A percentile compares a stretch with the other conserved stretches of the same genome.
phyloP scores from a whole-genome alignment of 2,888 invertebrate genomes.

The Nomada hirtipes region DNA sequence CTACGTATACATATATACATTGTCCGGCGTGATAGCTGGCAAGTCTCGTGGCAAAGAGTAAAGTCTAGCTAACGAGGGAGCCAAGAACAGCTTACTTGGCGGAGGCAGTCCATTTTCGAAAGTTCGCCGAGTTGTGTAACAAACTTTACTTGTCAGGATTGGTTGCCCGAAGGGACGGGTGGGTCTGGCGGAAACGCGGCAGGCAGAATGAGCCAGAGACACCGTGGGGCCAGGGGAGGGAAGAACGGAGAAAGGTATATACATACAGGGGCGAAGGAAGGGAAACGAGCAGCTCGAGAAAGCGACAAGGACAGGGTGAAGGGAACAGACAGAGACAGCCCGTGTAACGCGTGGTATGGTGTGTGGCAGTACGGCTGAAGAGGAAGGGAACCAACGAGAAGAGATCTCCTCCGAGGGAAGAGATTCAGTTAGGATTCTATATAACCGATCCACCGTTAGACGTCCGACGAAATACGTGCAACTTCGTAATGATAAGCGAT shows the following conservation, averaged over 20 bases:
- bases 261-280: background rate
- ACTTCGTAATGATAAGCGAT: conserved; percentile 74
- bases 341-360: conserved; percentile 15
- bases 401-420: conserved; percentile 74
- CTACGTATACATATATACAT: conserved; percentile 10
- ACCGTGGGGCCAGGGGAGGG: conserved; percentile 2
- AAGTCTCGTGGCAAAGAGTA: conserved; percentile 71
- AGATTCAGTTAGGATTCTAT: conserved; percentile 82
- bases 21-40: conserved; percentile 71
- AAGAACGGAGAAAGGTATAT: background rate
- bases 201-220: conserved; percentile 26
- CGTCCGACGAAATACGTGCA: conserved; percentile 74
- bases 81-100: conserved; percentile 78
- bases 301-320: conserved; percentile 32
- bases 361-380: conserved; percentile 18
- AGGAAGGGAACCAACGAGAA: conserved; percentile 60
- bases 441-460: conserved; percentile 73
- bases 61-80: conserved; percentile 76
- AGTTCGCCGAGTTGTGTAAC: conserved; percentile 83
- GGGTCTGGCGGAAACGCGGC: conserved; percentile 72
- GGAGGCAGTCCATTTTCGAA: conserved; percentile 80
- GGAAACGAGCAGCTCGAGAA: conserved; percentile 37
- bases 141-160: conserved; percentile 83
- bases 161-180: conserved; percentile 82
- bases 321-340: conserved; percentile 53